Evolutionary conservation across 2,888 invertebrate genomes (phyloP).

Genomic region (Archips crataeganus): DNA sequence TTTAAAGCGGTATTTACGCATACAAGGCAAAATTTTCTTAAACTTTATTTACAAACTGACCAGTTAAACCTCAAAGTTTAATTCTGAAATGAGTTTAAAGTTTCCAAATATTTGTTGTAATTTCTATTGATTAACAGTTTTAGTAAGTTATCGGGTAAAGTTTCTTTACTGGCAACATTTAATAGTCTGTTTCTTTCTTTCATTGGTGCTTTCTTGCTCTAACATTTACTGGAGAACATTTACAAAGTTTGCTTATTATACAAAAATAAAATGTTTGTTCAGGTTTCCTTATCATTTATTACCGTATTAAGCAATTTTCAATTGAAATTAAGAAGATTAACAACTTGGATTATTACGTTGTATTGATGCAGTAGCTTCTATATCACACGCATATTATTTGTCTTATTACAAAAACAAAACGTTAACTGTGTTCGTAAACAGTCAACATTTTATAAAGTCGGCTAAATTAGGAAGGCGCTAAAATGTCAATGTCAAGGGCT

Average conservation of each 20-base stretch:
- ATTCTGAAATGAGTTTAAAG: no score
- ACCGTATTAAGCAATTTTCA: no score
- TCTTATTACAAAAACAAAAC: background rate
- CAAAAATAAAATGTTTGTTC: background rate
- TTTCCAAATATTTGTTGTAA: background rate
- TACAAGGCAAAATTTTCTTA: no score
- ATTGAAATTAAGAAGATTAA: background rate
- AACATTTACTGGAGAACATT: conserved; percentile 14
- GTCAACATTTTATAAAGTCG: background rate
- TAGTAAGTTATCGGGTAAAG: conserved; percentile 1
- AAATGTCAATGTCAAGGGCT: conserved; percentile 11
- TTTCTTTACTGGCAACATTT: conserved; percentile 24
- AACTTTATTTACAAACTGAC: no score
- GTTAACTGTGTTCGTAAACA: conserved; percentile 15
- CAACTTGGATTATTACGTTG: background rate
- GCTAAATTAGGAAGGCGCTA: background rate
- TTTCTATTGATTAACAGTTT: background rate
- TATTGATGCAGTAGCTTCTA: background rate
- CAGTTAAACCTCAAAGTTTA: no score
- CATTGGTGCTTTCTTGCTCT: background rate
- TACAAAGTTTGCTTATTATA: conserved; percentile 13
- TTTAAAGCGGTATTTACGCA: no score
- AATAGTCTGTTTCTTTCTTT: conserved; percentile 8
- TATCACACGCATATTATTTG: background rate
- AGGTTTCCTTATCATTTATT: background rate